Base-by-base conservation (phyloP, 2,113 vertebrate species). In the Bombycilla garrulus region DNA sequence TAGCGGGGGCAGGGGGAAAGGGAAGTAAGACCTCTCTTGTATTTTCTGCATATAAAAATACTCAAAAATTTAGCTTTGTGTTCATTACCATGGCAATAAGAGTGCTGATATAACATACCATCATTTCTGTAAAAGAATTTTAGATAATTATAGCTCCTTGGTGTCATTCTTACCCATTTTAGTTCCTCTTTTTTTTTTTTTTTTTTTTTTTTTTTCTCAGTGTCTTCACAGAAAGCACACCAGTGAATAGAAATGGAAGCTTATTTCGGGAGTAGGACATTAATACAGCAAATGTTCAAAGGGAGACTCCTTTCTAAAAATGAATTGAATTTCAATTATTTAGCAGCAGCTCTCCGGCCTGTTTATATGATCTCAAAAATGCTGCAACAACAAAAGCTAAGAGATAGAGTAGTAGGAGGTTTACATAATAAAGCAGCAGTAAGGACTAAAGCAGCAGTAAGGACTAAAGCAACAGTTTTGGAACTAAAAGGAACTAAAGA, bases 261-360 rank as follows among this genome's bases (percentile, higher is more conserved):
- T 44, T 95, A 91, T 88, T 95, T 88, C 2, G 14, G 79, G 69
- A 95, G 13, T 50, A 62, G 60, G 79, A 77, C 29, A 57, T 81
- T 58, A 70, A 77, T 88, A 53, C 10, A 54, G 60, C 35, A 65
- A 92, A 91, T 47, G 21, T 95, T 94, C 47, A 70, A 70, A 80
- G 64, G 65, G 88, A 53, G 42, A 77, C 26, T 89, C 67, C 76
- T 71, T 93, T 96, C 83, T 89, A 89, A 94, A 87, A 90, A 67
- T 93, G 31, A 80, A 95, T 53, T 70, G 15, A 73, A 95, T 80
- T 93, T 93, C 70, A 96, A 6, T 93, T 93, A 93, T 91, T 95
- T 91, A 94, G 74, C 48, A 72, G 62, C 45, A 82, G 44, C 69
- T 92, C 64, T 93, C 13, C 36, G 50, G 71, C 56, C 51, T 90